Evolutionary conservation across 2,113 vertebrate genomes (phyloP), one percentile per base, ranked within the genome.

Genomic region (Alectura lathami): DNA sequence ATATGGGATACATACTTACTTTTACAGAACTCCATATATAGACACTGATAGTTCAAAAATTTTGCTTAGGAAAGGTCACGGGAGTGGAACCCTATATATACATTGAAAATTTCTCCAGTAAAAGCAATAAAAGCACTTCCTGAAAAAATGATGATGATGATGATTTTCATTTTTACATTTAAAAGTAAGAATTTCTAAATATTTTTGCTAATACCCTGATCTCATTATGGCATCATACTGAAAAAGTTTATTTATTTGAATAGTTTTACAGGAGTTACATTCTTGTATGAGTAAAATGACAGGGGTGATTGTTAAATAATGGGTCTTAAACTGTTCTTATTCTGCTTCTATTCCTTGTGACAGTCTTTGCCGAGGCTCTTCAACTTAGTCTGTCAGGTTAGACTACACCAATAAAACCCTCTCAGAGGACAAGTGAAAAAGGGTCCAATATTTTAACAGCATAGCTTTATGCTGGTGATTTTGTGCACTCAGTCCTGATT

Each of bases 401-500:
- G 76, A 90, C 10, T 66, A 60, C 8, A 57, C 12, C 62, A 75
- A 40, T 83, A 83, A 75, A 94, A 47, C 4, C 7, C 1, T 54
- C 40, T 50, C 26, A 53, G 63, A 86, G 36, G 51, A 22, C 12
- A 48, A 32, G 40, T 4, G 36, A 50, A 27, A 76, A 83, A 77
- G 8, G 17, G 43, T 69, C n/a, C 43, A 84, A n/a, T 17, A 67
- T 68, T 78, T 23, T 70, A 81, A 82, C 43, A 74, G 50, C 30
- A 43, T 68, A 18, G 47, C 84, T 68, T 77, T 42, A 53, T 93
- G 16, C 38, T 83, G 20, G 21, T 93, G 57, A 81, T 73, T 93
- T 86, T 73, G 43, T 84, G 63, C 59, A 51, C 6, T 54, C 13
- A 54, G 36, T 92, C 89, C 53, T 91, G 68, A 67, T 82, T 91